Evolutionary conservation across 2,113 vertebrate genomes (phyloP).

Genomic region (Actinemys pallida): DNA sequence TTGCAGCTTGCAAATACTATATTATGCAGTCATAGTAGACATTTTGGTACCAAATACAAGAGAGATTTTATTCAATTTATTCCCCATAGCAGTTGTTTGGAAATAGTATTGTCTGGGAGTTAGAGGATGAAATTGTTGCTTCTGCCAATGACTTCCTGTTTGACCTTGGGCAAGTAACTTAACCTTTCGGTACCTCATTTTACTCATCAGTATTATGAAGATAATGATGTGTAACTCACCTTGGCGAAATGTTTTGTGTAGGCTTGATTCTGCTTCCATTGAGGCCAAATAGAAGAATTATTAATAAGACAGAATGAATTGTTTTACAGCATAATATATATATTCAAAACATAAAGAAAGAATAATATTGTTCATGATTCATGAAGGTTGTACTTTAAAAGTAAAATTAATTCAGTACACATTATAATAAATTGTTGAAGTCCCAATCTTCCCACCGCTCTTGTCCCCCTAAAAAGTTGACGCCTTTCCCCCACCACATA

Average conservation of each 20-base stretch:
- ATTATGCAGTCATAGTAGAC: not conserved
- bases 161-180: not conserved
- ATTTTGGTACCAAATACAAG: not conserved
- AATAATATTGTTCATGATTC: not conserved
- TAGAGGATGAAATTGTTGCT: not conserved
- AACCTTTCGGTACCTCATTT: not conserved
- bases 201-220: not conserved
- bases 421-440: not conserved
- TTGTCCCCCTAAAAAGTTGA: not conserved
- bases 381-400: not conserved
- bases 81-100: not conserved
- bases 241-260: not conserved
- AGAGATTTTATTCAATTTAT: conserved; percentile 19
- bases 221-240: not conserved
- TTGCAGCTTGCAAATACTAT: not conserved
- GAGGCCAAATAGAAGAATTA: not conserved
- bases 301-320: not conserved
- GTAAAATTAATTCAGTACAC: not conserved
- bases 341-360: not conserved
- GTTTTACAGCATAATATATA: not conserved
- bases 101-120: not conserved
- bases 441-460: not conserved
- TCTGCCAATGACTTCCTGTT: not conserved
- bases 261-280: not conserved
- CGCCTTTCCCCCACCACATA: not conserved